Conservation (phyloP, 1,140 invertebrate species). For the Drosophila pseudoananassae region DNA sequence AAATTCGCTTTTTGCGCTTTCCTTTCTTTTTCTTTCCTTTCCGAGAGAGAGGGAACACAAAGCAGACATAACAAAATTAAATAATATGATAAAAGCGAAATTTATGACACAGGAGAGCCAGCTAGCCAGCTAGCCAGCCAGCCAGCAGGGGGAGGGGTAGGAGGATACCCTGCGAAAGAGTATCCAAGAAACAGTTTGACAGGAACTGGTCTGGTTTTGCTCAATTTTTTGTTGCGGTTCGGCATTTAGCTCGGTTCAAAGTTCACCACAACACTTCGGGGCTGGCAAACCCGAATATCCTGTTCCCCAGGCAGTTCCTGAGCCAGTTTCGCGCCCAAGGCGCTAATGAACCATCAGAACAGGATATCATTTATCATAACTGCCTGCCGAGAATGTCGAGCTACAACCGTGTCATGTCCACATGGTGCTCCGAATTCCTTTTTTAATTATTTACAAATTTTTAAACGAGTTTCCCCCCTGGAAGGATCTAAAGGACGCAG, state of each 20-base stretch:
- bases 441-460: slow-evolving; percentile 3
- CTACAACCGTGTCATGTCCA: background rate
- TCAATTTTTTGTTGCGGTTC: slow-evolving; percentile 29
- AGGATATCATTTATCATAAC: slow-evolving; percentile 11
- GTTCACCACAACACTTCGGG: slow-evolving; percentile 33
- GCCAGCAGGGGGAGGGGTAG: slow-evolving; percentile 2
- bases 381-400: background rate
- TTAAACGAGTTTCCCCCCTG: background rate
- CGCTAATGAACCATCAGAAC: slow-evolving; percentile 23
- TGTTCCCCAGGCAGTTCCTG: slow-evolving; percentile 35
- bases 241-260: slow-evolving; percentile 54
- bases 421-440: background rate
- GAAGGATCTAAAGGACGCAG: slow-evolving; percentile 4
- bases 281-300: slow-evolving; percentile 61
- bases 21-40: background rate
- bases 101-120: slow-evolving; percentile 70
- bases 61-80: slow-evolving; percentile 69
- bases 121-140: too few species aligned
- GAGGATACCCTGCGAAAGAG: slow-evolving; percentile 29
- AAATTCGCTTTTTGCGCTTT: slow-evolving; percentile 37
- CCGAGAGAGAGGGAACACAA: slow-evolving; percentile 35
- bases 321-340: background rate
- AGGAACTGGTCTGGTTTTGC: slow-evolving; percentile 26
- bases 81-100: slow-evolving; percentile 82
- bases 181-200: slow-evolving; percentile 24